Percentiles rank a stretch among this genome's conserved stretches.
phyloP scores from a whole-genome alignment of 2,888 invertebrate genomes.

The Malachius bipustulatus region DNA sequence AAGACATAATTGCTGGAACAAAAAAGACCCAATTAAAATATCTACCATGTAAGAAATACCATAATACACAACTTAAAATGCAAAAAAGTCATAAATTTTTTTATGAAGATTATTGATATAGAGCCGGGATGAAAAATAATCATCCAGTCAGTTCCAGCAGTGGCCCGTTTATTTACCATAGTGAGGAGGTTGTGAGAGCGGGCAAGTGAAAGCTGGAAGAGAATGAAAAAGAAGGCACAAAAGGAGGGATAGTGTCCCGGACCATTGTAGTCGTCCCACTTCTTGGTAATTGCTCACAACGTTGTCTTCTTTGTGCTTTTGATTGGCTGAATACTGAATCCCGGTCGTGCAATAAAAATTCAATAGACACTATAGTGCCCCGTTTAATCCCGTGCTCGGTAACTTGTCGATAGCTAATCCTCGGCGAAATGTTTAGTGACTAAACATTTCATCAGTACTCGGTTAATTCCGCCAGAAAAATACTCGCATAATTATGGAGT shows the following conservation, averaged over 20 bases:
- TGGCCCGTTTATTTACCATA: too few species aligned
- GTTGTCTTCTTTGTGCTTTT: slow-evolving; percentile 26
- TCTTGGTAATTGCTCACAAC: slow-evolving; percentile 14
- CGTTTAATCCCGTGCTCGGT: slow-evolving; percentile 16
- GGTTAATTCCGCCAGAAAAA: too few species aligned
- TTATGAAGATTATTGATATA: too few species aligned
- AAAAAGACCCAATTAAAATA: slow-evolving; percentile 10
- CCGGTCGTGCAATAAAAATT: slow-evolving; percentile 20
- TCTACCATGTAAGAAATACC: not conserved
- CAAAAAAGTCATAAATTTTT: too few species aligned
- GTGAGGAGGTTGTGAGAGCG: too few species aligned
- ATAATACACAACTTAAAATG: not conserved
- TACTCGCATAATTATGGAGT: too few species aligned
- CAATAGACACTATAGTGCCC: slow-evolving; percentile 23
- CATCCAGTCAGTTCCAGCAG: not conserved
- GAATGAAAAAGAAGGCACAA: slow-evolving; percentile 3
- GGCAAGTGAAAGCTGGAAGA: too few species aligned
- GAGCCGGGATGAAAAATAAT: too few species aligned
- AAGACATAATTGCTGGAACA: slow-evolving; percentile 52
- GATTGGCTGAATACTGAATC: slow-evolving; percentile 23
- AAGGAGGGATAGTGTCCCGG: not conserved
- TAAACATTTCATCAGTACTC: too few species aligned
- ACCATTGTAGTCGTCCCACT: not conserved
- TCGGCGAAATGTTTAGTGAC: too few species aligned
- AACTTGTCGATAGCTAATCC: too few species aligned